phyloP scores from a whole-genome alignment of 2,797 vertebrate genomes.

The Gymnodraco acuticeps region DNA sequence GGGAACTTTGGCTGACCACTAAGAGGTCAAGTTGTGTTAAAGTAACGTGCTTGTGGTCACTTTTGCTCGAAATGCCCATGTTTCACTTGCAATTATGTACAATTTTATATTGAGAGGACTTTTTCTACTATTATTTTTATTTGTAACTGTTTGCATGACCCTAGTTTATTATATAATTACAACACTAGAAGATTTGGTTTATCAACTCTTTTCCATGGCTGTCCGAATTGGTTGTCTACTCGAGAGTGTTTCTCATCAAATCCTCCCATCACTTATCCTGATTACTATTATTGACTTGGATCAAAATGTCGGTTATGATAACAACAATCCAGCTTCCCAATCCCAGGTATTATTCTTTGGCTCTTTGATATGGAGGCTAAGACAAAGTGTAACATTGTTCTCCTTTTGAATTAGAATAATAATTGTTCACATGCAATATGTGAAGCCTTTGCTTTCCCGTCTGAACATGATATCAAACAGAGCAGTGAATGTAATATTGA shows the following conservation, averaged over 20 bases:
- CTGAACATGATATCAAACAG: conserved; percentile 56
- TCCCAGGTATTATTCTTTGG: conserved; percentile 39
- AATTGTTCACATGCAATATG: conserved; percentile 40
- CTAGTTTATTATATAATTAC: conserved; percentile 23
- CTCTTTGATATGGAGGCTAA: conserved; percentile 37
- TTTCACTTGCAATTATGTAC: conserved; percentile 37
- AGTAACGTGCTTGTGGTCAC: conserved; percentile 34
- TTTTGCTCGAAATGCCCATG: conserved; percentile 32
- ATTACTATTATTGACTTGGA: conserved; percentile 73
- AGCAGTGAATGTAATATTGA: conserved; percentile 27
- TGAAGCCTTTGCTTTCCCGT: conserved; percentile 19
- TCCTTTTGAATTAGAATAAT: conserved; percentile 29
- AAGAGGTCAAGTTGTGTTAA: conserved; percentile 49
- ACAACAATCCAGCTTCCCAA: conserved; percentile 34
- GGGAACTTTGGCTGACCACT: conserved; percentile 66
- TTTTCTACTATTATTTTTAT: not conserved
- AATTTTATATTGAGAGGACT: conserved; percentile 26
- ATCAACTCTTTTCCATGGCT: conserved; percentile 66
- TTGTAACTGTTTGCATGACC: conserved; percentile 14
- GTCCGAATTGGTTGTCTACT: conserved; percentile 79
- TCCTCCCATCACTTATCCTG: conserved; percentile 57
- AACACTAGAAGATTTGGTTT: conserved; percentile 13
- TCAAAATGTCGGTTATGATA: conserved; percentile 74
- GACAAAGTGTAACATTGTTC: conserved; percentile 51
- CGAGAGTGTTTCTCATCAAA: conserved; percentile 76